Evolutionary conservation across 2,888 invertebrate species (phyloP).

Genomic region (Pecten maximus): DNA sequence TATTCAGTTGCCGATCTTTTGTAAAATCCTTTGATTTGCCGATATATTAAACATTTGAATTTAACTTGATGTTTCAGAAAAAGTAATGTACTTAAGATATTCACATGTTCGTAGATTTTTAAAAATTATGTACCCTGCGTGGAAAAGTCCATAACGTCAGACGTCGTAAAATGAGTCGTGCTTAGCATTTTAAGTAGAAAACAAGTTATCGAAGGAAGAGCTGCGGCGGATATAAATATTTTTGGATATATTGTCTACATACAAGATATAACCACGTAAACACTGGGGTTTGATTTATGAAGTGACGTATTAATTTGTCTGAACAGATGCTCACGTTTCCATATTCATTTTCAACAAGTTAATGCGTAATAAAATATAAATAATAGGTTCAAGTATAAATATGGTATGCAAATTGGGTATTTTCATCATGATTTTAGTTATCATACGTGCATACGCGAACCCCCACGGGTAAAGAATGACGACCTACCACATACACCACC

Average conservation of each 20-base stretch:
- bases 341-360: background rate
- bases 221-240: background rate
- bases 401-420: background rate
- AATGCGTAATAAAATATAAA: conserved; percentile 24
- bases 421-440: background rate
- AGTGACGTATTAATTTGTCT: background rate
- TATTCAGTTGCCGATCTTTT: too few relatives aligned
- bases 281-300: background rate
- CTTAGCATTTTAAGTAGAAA: background rate
- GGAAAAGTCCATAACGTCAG: background rate
- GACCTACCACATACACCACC: conserved; percentile 32
- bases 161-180: background rate
- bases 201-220: background rate
- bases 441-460: background rate
- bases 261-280: background rate
- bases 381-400: conserved; percentile 29
- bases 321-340: conserved; percentile 21
- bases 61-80: background rate
- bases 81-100: background rate
- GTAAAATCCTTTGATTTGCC: background rate
- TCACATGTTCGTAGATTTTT: background rate
- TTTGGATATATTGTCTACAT: background rate
- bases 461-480: conserved; percentile 18
- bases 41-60: background rate
- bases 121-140: background rate